These are phyloP conservation scores for Carabus problematicus DNA, from an alignment of 2,888 invertebrate genomes.

Conservation along the genomic window DNA sequence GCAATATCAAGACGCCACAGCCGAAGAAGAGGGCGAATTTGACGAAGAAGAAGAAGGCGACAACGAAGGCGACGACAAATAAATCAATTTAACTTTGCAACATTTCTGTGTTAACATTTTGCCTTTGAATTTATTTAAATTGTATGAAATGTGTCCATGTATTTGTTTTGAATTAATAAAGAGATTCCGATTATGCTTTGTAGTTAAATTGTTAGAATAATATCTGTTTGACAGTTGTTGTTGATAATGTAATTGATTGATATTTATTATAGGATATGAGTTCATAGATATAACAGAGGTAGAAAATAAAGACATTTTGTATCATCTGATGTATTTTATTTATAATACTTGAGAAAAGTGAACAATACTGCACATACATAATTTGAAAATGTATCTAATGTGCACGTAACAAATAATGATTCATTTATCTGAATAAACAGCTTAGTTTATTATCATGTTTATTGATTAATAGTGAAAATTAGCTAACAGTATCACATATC, in stretches of 20 bases:
- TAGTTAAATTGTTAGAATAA: too few relatives aligned
- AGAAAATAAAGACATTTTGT: conserved; percentile 10
- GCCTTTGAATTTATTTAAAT: too few relatives aligned
- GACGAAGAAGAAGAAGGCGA: conserved; percentile 78
- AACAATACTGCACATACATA: conserved; percentile 42
- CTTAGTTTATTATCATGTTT: conserved; percentile 40
- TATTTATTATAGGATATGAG: too few relatives aligned
- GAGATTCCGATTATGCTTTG: too few relatives aligned
- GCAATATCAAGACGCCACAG: conserved; percentile 90
- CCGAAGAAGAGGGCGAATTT: conserved; percentile 82
- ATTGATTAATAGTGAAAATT: conserved; percentile 39
- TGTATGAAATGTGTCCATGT: background rate
- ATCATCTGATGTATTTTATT: conserved; percentile 34
- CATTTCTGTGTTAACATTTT: background rate
- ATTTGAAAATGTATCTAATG: conserved; percentile 36
- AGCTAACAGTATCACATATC: conserved; percentile 42
- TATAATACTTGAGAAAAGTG: conserved; percentile 42
- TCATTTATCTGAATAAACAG: conserved; percentile 37
- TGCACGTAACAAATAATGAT: conserved; percentile 40
- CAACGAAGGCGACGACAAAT: conserved; percentile 64
- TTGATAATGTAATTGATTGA: too few relatives aligned
- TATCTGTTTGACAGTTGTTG: too few relatives aligned
- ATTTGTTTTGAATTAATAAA: conserved; percentile 1
- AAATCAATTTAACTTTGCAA: conserved; percentile 15
- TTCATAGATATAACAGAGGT: background rate